A percentile compares a stretch with the other conserved stretches of the same genome.
Evolutionary conservation across 2,888 invertebrate species (phyloP).

Genomic region (Gastracanthus pulcherrimus): DNA sequence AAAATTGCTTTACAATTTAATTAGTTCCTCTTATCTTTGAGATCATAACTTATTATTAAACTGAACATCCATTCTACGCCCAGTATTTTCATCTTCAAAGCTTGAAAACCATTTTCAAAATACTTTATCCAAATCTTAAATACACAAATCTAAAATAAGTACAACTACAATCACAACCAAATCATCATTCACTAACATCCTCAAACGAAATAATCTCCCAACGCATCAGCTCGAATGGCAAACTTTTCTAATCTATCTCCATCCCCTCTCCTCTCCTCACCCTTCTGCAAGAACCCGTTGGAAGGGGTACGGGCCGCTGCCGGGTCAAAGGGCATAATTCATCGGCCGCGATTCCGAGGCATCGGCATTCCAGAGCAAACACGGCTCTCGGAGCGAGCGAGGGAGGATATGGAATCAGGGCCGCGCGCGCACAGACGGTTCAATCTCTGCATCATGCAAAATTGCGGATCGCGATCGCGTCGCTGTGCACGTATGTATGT

Average conservation of each 20-base stretch:
- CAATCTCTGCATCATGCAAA: constrained; percentile 68
- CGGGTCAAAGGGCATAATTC: constrained; percentile 64
- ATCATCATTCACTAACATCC: neutral
- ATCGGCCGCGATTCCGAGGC: constrained; percentile 63
- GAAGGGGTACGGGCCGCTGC: constrained; percentile 17
- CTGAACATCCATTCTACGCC: no score
- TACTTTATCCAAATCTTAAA: no score
- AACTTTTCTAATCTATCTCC: constrained; percentile 60
- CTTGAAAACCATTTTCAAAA: no score
- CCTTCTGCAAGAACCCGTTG: neutral
- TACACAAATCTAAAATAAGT: no score
- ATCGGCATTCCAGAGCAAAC: constrained; percentile 47
- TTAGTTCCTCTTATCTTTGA: no score
- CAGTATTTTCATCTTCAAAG: no score
- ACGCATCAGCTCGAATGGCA: constrained; percentile 37
- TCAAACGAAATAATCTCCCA: neutral
- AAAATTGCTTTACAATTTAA: no score
- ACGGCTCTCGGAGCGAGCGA: constrained; percentile 50
- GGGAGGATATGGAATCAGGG: constrained; percentile 50
- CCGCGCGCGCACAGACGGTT: constrained; percentile 53
- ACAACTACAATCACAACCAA: neutral
- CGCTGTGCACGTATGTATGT: neutral
- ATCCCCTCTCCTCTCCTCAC: neutral
- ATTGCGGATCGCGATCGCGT: constrained; percentile 4
- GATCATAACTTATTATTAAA: no score